Base-by-base conservation (phyloP, 37 sponge, comb jelly and placozoan species). In the Beroe forskalii region DNA sequence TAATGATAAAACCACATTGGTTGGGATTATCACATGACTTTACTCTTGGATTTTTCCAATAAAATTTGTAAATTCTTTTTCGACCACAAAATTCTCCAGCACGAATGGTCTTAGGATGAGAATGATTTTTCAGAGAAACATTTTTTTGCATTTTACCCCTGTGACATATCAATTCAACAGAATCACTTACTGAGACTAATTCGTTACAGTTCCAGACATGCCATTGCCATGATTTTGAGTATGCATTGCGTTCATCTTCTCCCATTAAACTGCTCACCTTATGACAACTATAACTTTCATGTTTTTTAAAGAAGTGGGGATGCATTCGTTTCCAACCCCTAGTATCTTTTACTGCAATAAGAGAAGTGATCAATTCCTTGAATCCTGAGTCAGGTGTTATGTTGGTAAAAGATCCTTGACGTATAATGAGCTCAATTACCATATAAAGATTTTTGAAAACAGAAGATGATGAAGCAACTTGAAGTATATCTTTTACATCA, bases 1-100 rank as follows among this genome's bases (percentile, higher is more conserved):
- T 63, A 3, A 63, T 63, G n/a, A 63, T 63, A 63, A 63, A 63
- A 6, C 66, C 66, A 63, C 66, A 63, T 63, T 63, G 66, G 2
- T 19, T 63, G 20, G 66, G 66, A 20, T 63, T 63, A 63, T 4
- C 28, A 20, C 66, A 63, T 3, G 14, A 4, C 2, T 24, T 63
- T 63, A 20, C 25, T 28, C 25, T 20, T 28, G 66, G 66, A 63
- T 63, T 24, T 63, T 20, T 63, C 66, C 66, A 63, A 19, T 63
- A 63, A 19, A 63, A 63, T 20, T 63, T 63, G 66, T 63, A 63
- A 19, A 63, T 63, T n/a, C 66, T 24, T 63, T 63, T 63, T n/a
- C n/a, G n/a, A n/a, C n/a, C n/a, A n/a, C n/a, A 30, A 19, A 63
- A 63, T 63, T 63, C 66, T 20, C 66, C 66, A 24, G 25, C 25